Evolutionary conservation across 2,888 invertebrate genomes (phyloP).

Genomic region (Polyommatus iphigenia): DNA sequence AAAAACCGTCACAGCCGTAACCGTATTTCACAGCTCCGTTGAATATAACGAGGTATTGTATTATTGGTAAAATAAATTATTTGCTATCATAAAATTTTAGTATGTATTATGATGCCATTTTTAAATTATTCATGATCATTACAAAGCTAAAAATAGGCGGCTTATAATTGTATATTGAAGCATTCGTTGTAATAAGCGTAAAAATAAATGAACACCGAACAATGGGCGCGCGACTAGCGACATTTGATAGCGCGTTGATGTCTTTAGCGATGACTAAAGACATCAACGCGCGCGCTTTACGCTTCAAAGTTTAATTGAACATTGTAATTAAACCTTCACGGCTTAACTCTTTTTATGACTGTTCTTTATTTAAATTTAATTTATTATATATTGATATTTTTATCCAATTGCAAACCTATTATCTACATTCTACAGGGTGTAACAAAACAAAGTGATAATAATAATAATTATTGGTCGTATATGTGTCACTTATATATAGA

Average conservation of each 20-base stretch:
- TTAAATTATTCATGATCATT: neutral
- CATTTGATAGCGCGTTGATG: too few species aligned
- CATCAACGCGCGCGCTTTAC: constrained; percentile 17
- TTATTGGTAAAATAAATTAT: neutral
- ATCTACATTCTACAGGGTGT: too few species aligned
- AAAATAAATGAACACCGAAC: neutral
- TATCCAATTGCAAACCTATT: too few species aligned
- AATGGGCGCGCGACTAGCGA: neutral
- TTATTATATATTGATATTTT: too few species aligned
- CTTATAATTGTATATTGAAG: neutral
- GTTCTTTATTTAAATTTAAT: neutral
- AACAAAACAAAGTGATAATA: too few species aligned
- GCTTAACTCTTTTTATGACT: neutral
- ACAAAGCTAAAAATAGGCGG: neutral
- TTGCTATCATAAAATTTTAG: neutral
- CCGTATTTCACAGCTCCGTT: neutral
- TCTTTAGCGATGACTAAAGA: too few species aligned
- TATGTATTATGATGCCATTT: neutral
- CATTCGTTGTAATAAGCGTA: neutral
- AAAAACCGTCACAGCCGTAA: too few species aligned
- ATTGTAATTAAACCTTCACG: neutral
- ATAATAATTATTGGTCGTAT: too few species aligned
- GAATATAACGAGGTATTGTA: neutral
- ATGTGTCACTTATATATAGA: too few species aligned
- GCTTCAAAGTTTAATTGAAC: neutral